A percentile compares a stretch with the other conserved stretches of the same genome.
phyloP scores from a whole-genome alignment of 2,888 invertebrate genomes.

The Rhagonycha fulva region DNA sequence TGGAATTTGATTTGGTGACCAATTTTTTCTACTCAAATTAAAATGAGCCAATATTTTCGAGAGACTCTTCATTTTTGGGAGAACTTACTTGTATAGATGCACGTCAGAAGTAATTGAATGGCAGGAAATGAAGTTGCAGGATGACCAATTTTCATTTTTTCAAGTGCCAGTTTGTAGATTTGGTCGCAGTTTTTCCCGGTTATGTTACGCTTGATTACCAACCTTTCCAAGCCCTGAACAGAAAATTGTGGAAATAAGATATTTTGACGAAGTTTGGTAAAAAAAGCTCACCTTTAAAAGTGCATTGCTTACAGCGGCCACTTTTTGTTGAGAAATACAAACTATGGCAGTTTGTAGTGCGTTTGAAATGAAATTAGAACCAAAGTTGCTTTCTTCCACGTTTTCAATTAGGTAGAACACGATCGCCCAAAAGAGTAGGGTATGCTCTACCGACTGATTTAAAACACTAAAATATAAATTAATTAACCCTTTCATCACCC shows the following conservation, averaged over 20 bases:
- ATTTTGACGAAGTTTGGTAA: background rate
- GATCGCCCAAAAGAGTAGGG: conserved; percentile 72
- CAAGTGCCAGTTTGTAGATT: conserved; percentile 70
- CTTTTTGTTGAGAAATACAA: conserved; percentile 54
- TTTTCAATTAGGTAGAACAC: conserved; percentile 78
- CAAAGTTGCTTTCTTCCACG: conserved; percentile 66
- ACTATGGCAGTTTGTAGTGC: conserved; percentile 63
- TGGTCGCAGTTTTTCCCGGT: conserved; percentile 64
- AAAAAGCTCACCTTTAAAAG: conserved; percentile 47
- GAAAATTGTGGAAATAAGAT: conserved; percentile 2
- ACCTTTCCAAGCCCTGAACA: conserved; percentile 70
- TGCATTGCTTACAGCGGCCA: conserved; percentile 55
- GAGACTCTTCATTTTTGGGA: too few relatives aligned
- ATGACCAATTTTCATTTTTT: conserved; percentile 70
- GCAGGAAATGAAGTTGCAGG: conserved; percentile 72
- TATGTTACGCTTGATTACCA: conserved; percentile 61
- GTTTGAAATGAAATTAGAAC: conserved; percentile 61
- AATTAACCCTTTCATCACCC: background rate
- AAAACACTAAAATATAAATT: conserved; percentile 40
- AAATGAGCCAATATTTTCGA: too few relatives aligned
- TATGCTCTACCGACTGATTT: conserved; percentile 63
- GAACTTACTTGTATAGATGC: conserved; percentile 73
- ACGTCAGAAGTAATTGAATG: conserved; percentile 74
- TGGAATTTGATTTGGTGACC: background rate
- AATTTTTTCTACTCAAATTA: too few relatives aligned